A percentile compares a stretch with the other conserved stretches of the same genome.
Evolutionary conservation across 2,888 invertebrate genomes (phyloP).

Genomic region (Drosophila algonquin): DNA sequence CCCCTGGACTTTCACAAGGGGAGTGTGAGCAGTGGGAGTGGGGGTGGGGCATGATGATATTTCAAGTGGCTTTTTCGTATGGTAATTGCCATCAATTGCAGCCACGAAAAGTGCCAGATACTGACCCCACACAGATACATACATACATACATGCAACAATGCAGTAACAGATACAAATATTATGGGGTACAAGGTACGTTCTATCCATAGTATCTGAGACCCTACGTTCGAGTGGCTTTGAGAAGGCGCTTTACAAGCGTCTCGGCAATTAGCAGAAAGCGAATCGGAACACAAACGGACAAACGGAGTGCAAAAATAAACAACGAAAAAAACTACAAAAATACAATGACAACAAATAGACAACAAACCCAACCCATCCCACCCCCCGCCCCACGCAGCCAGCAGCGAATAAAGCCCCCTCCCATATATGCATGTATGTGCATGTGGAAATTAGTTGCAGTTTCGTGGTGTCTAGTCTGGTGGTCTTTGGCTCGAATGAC

Average conservation of each 20-base stretch:
- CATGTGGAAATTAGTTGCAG: neutral
- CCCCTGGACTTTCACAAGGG: conserved; percentile 22
- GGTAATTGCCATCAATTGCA: conserved; percentile 40
- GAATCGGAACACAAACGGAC: neutral
- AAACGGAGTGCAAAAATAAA: neutral
- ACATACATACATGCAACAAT: neutral
- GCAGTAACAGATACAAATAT: neutral
- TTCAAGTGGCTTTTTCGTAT: conserved; percentile 10
- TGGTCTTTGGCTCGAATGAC: conserved; percentile 1
- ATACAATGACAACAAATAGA: neutral
- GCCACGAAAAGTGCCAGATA: conserved; percentile 1
- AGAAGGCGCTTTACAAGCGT: neutral
- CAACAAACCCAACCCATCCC: too few relatives aligned
- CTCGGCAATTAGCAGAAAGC: conserved; percentile 20
- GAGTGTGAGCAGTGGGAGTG: neutral
- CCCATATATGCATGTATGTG: neutral
- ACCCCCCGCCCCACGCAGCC: neutral
- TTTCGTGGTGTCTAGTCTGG: neutral
- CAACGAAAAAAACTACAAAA: conserved; percentile 8
- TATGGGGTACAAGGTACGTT: neutral
- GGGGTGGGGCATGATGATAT: conserved; percentile 5
- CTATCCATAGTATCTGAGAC: neutral
- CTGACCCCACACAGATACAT: neutral
- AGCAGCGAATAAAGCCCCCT: neutral
- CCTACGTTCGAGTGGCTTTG: neutral